Evolutionary conservation across 2,113 vertebrate genomes (phyloP), one percentile per base, ranked within the genome.

Genomic region (Cynopterus brachyotis): DNA sequence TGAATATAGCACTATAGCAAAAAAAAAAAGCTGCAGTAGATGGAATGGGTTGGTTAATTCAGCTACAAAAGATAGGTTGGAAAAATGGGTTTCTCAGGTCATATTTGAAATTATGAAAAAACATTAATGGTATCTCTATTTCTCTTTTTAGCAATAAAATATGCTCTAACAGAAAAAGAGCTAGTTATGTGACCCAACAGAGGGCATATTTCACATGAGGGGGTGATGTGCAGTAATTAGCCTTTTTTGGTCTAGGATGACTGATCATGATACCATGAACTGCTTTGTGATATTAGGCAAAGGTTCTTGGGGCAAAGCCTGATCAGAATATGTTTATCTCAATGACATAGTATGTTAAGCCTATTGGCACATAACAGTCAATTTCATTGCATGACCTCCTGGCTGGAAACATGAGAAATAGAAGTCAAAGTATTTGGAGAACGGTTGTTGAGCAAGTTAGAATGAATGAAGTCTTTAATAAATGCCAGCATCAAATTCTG

Each of bases 391-490:
- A 97, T 98, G 98, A 98, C 97, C 98, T 98, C 98, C 96, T 97
- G 89, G 97, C 96, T 98, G 79, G 98, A 98, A 98, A 98, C 96
- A 97, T 98, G 97, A 98, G 97, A 98, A 98, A 95, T 97, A 96
- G 96, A 98, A 98, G 97, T 98, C 96, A 98, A 97, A 97, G 97
- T 96, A 98, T 97, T 98, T 98, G 98, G 97, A 98, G 98, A 98
- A 98, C 92, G 97, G 98, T 98, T 98, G 98, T 98, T 98, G 98
- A 98, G 98, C 98, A 98, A 98, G 91, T 98, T 98, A 98, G 98
- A 98, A 98, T 98, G 98, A 98, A 98, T 98, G 98, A 98, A 98
- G 98, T 98, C 98, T 98, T 98, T 98, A 98, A 98, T 98, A 97
- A 99, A 96, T 98, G 40, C 94, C 75, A 9, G 67, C 97, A 98